Base-by-base conservation (phyloP, 2,888 invertebrate genomes). In the Tipula confusa region DNA sequence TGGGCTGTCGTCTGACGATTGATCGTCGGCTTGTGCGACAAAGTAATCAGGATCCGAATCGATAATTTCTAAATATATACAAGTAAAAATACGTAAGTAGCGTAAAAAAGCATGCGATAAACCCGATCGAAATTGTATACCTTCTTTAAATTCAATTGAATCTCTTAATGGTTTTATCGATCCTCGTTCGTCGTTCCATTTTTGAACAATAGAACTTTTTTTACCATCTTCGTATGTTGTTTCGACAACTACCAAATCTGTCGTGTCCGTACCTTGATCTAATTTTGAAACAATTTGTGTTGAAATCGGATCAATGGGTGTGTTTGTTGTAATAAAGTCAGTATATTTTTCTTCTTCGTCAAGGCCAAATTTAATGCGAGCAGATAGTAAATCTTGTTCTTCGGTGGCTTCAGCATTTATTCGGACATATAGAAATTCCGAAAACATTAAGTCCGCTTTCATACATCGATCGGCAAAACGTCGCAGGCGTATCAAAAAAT, bases 181-280 rank as follows among this genome's bases (percentile, higher is more conserved):
- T 43, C 15, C 24, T n/a, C 64, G 64, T 11, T 64, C 24, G 24
- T 64, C 64, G 5, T 1, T 1, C 64, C 64, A 64, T 24, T 64
- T 64, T 11, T 64, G 64, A 2, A 43, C 15, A 18, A 24, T 0
- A 18, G 64, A 64, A 64, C 9, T 64, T 64, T 24, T 64, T 64
- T 64, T 24, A 24, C 64, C 64, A 64, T 64, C 64, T 24, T 64
- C 64, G 64, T 9, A 64, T 64, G 24, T 64, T 24, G 64, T 24
- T 36, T 28, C 64, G 7, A 64, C 64, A 1, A 64, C 9, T 48
- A 83, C 33, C 11, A 85, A 43, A 36, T 85, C 85, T 4, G 38
- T 48, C 9, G 85, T 85, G 36, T 84, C 84, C 13, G 85, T 85
- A 9, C 83, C 48, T 83, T 84, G 84, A 81, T 85, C 84, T 3